These are phyloP conservation scores for Xestia rhomboidea DNA, from an alignment of 2,888 invertebrate genomes.

Conservation along the genomic window DNA sequence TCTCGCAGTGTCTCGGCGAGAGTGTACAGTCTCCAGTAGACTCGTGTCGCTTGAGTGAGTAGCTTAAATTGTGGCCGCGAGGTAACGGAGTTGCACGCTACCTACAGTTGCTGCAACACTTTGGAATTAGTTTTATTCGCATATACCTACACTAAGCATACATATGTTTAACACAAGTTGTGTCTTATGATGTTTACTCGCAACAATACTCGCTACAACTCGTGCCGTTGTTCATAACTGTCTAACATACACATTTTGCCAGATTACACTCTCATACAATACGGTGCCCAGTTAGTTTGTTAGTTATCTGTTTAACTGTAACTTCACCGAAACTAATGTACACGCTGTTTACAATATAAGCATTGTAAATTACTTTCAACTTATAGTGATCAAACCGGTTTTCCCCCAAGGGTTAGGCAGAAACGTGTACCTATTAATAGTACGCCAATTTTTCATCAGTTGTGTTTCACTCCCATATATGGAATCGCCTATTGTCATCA, in stretches of 20 bases:
- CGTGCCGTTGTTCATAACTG: conserved; percentile 41
- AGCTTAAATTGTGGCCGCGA: neutral
- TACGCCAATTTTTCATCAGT: neutral
- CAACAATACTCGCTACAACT: conserved; percentile 22
- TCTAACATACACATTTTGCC: conserved; percentile 33
- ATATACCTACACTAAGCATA: neutral
- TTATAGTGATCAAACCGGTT: neutral
- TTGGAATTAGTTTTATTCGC: conserved; percentile 28
- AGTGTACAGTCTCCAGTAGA: neutral
- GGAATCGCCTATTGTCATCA: neutral
- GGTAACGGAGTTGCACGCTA: neutral
- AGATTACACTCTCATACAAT: conserved; percentile 45
- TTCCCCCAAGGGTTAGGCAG: neutral
- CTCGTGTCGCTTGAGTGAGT: neutral
- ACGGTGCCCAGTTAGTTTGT: neutral
- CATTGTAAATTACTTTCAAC: neutral
- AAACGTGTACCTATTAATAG: neutral
- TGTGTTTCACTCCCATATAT: neutral
- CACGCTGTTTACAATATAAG: neutral
- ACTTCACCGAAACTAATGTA: conserved; percentile 6
- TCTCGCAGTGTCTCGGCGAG: too few species aligned
- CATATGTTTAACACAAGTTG: conserved; percentile 23
- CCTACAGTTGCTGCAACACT: neutral
- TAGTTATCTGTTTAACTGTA: conserved; percentile 12
- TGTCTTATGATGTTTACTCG: conserved; percentile 34